Conservation (phyloP, 2,113 vertebrate genomes). For the Pimephales promelas region DNA sequence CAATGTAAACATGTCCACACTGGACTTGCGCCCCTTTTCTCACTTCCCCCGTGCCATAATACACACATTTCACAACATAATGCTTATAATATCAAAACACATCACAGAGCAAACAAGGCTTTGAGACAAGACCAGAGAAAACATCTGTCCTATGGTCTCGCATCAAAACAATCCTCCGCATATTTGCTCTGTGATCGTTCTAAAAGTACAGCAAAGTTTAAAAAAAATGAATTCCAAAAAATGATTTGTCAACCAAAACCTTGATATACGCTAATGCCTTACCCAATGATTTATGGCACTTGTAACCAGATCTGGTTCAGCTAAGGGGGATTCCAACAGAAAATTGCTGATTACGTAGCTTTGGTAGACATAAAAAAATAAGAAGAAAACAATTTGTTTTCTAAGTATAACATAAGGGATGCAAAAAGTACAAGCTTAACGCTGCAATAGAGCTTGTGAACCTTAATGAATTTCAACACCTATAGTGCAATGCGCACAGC, state of each 20-base stretch:
- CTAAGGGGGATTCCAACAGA: constrained; percentile 27
- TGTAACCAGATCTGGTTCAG: constrained; percentile 50
- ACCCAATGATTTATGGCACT: constrained; percentile 61
- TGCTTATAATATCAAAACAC: constrained; percentile 24
- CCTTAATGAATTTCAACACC: constrained; percentile 66
- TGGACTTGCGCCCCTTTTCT: constrained; percentile 47
- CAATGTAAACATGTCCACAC: constrained; percentile 71
- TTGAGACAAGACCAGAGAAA: constrained; percentile 8
- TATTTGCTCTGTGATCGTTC: constrained; percentile 43
- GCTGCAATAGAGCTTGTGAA: constrained; percentile 66
- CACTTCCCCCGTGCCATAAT: constrained; percentile 49
- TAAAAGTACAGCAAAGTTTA: constrained; percentile 33
- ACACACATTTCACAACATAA: constrained; percentile 45
- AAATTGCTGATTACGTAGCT: constrained; percentile 61
- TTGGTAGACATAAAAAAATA: constrained; percentile 67
- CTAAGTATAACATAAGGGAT: constrained; percentile 64
- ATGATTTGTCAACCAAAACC: constrained; percentile 41
- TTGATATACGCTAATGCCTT: constrained; percentile 43
- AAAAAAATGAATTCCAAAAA: constrained; percentile 55
- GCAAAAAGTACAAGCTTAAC: constrained; percentile 62
- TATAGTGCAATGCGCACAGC: constrained; percentile 82
- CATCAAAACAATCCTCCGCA: constrained; percentile 69
- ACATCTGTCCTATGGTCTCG: constrained; percentile 36
- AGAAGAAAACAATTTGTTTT: constrained; percentile 56
- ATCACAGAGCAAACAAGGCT: constrained; percentile 61